These are phyloP conservation scores for Anabas testudineus DNA, from an alignment of 2,797 vertebrate genomes.

Conservation along the genomic window DNA sequence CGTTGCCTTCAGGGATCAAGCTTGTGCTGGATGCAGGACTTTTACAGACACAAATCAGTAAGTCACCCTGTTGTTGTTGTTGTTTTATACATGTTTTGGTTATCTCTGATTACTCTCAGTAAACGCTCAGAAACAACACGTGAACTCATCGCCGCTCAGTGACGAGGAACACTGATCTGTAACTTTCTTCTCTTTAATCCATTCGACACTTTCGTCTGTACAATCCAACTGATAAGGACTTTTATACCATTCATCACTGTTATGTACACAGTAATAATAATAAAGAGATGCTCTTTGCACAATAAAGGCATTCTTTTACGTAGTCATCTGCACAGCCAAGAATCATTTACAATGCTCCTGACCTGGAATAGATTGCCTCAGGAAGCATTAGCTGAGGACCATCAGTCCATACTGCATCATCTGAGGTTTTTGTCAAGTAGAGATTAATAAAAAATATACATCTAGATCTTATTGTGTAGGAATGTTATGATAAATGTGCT, in stretches of 20 bases:
- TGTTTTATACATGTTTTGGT: slow-evolving; percentile 70
- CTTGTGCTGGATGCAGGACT: slow-evolving; percentile 59
- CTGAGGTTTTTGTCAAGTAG: slow-evolving; percentile 63
- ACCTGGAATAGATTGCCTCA: slow-evolving; percentile 31
- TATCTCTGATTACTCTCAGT: slow-evolving; percentile 62
- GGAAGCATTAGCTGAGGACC: slow-evolving; percentile 15
- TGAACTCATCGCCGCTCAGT: slow-evolving; percentile 15
- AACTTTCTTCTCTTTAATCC: slow-evolving; percentile 10
- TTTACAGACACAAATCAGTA: slow-evolving; percentile 56
- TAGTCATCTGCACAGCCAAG: slow-evolving; percentile 12
- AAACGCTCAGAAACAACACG: slow-evolving; percentile 65
- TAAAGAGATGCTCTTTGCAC: slow-evolving; percentile 19
- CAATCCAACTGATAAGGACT: slow-evolving; percentile 32
- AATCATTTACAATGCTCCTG: slow-evolving; percentile 8
- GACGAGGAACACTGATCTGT: slow-evolving; percentile 20
- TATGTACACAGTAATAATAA: slow-evolving; percentile 37
- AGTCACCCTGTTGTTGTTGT: slow-evolving; percentile 77
- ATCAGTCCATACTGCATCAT: slow-evolving; percentile 50
- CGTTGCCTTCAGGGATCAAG: slow-evolving; percentile 45
- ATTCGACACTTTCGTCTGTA: slow-evolving; percentile 14
- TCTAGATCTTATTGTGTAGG: slow-evolving; percentile 60
- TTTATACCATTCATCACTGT: slow-evolving; percentile 48
- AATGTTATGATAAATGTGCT: slow-evolving; percentile 63
- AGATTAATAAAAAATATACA: slow-evolving; percentile 70
- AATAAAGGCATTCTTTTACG: slow-evolving; percentile 13